Evolutionary conservation across 2,113 vertebrate species (phyloP).

Genomic region (Steatornis caripensis): DNA sequence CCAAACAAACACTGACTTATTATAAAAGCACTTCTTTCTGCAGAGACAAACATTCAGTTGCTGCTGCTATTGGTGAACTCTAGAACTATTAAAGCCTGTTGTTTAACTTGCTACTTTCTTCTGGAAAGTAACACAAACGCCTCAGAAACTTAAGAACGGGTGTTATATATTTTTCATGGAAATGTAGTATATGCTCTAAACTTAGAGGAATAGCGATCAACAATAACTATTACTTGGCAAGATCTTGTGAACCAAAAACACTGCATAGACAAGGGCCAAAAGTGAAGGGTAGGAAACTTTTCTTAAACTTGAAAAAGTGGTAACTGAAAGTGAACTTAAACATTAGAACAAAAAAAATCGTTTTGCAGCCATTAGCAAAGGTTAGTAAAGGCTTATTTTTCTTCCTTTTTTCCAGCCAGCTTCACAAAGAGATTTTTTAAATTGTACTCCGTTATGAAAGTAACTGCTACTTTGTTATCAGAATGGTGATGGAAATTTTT

Average conservation of each 20-base stretch:
- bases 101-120: not conserved
- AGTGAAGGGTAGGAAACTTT: not conserved
- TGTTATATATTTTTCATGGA: not conserved
- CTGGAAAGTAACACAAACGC: not conserved
- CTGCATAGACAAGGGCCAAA: not conserved
- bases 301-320: not conserved
- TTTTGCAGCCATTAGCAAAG: not conserved
- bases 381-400: not conserved
- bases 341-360: not conserved
- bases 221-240: not conserved
- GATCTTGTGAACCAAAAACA: not conserved
- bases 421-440: not conserved
- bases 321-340: not conserved
- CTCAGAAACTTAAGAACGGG: not conserved
- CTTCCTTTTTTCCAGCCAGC: not conserved
- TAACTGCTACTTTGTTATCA: not conserved
- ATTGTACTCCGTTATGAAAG: not conserved
- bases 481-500: not conserved
- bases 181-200: not conserved
- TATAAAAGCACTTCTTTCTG: not conserved
- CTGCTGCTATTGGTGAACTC: not conserved
- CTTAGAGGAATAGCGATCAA: not conserved
- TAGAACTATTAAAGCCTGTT: not conserved
- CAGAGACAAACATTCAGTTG: not conserved
- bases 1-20: constrained; percentile 4